A percentile compares a stretch with the other conserved stretches of the same genome.
Evolutionary conservation across 2,797 vertebrate genomes (phyloP).

Genomic region (Oreochromis mossambicus): DNA sequence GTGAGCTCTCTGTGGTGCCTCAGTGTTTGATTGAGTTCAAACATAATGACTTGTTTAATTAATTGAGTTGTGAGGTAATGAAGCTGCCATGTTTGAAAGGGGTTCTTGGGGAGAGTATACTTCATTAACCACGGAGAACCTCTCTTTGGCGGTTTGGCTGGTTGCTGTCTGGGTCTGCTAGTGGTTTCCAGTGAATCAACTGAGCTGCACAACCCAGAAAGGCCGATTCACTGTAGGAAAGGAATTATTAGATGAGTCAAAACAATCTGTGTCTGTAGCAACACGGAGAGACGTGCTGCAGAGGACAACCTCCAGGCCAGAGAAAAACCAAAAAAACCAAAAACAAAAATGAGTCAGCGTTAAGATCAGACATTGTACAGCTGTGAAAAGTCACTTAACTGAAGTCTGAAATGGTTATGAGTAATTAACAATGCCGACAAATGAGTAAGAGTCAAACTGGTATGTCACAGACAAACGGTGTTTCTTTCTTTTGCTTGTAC

Average conservation of each 20-base stretch:
- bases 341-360: slow-evolving; percentile 12
- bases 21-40: not conserved
- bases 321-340: not conserved
- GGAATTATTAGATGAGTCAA: slow-evolving; percentile 39
- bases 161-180: not conserved
- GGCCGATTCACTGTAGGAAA: slow-evolving; percentile 30
- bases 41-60: not conserved
- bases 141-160: not conserved
- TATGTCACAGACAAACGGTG: not conserved
- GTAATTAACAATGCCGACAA: slow-evolving; percentile 1
- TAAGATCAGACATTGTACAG: not conserved
- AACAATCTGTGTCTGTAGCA: not conserved
- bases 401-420: not conserved
- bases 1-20: not conserved
- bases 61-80: not conserved
- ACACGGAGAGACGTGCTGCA: not conserved
- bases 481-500: not conserved
- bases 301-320: not conserved
- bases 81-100: not conserved
- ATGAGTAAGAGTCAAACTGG: not conserved
- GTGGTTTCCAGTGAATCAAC: slow-evolving; percentile 44
- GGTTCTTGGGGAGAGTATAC: not conserved
- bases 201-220: not conserved
- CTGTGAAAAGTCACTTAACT: not conserved
- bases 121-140: not conserved